Evolutionary conservation across 2,113 vertebrate genomes (phyloP).

Genomic region (Mesembrinibis cayennensis): DNA sequence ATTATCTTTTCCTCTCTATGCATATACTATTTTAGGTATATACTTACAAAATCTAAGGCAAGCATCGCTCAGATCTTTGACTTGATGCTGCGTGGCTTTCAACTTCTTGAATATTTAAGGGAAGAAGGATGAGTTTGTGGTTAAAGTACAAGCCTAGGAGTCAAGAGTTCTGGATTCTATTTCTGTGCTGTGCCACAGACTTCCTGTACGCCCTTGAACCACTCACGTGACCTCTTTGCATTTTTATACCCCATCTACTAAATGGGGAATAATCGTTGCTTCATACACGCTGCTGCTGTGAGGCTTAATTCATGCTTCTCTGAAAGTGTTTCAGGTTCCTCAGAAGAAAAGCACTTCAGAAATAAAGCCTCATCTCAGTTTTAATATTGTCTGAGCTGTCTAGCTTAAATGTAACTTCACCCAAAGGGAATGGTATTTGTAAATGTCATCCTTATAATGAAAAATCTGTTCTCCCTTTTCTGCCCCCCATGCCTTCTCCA

Average conservation of each 20-base stretch:
- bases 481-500: neutral
- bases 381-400: neutral
- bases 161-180: conserved; percentile 48
- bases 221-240: neutral
- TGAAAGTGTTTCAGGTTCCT: neutral
- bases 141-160: conserved; percentile 13
- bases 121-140: neutral
- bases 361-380: conserved; percentile 7
- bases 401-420: neutral
- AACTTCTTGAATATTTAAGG: conserved; percentile 7
- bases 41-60: neutral
- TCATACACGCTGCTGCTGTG: neutral
- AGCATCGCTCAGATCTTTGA: neutral
- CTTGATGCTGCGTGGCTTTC: neutral
- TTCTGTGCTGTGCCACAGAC: conserved; percentile 37
- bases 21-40: neutral
- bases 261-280: neutral
- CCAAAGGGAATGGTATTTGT: conserved; percentile 26
- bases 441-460: conserved; percentile 43
- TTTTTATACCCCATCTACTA: conserved; percentile 13
- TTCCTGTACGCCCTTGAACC: neutral
- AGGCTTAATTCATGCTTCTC: neutral
- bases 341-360: neutral
- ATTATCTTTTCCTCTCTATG: conserved; percentile 3
- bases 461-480: conserved; percentile 32